Evolutionary conservation across 2,113 vertebrate genomes (phyloP).

Genomic region (Elachura formosa): DNA sequence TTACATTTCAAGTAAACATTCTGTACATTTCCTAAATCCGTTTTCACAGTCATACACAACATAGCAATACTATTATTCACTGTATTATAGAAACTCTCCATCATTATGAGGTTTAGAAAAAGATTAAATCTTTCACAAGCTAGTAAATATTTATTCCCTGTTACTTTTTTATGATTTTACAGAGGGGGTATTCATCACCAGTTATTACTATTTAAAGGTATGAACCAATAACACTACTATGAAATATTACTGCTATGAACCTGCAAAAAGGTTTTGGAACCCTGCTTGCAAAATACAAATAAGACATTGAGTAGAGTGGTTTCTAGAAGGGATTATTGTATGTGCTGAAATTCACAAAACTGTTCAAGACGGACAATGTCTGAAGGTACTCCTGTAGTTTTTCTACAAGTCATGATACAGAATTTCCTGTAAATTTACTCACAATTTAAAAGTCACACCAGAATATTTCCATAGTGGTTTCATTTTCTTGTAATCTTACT

Average conservation of each 20-base stretch:
- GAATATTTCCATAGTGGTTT: background rate
- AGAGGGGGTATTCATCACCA: background rate
- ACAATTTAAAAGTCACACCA: background rate
- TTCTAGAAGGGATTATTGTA: background rate
- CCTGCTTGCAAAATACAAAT: background rate
- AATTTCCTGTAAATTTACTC: background rate
- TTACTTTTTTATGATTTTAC: background rate
- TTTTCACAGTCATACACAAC: background rate
- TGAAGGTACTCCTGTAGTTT: background rate
- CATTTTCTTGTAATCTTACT: background rate
- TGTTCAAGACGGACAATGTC: background rate
- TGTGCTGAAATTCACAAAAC: background rate
- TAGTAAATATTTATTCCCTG: background rate
- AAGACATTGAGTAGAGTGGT: background rate
- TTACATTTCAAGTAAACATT: background rate
- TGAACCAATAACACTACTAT: background rate
- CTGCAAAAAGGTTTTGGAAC: background rate
- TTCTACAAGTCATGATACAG: background rate
- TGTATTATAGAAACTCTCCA: background rate
- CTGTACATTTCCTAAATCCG: background rate
- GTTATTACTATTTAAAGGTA: background rate
- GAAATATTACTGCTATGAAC: background rate
- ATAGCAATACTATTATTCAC: background rate
- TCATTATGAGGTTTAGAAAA: background rate
- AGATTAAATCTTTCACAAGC: background rate